phyloP scores from a whole-genome alignment of 2,113 vertebrate genomes.

The Sturnus vulgaris region DNA sequence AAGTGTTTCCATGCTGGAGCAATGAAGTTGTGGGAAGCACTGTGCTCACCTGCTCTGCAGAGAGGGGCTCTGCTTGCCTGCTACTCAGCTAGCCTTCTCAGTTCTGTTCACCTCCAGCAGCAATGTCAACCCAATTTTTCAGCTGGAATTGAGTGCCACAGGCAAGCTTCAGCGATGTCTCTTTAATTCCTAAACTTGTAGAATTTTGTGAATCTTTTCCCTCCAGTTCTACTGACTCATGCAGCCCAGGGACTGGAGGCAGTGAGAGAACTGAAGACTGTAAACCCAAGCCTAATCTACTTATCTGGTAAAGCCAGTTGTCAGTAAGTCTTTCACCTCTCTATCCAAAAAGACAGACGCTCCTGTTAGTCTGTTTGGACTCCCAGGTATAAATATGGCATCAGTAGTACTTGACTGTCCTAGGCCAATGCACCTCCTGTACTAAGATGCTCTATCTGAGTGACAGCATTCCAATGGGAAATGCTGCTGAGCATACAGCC shows the following conservation, averaged over 20 bases:
- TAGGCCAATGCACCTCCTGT: neutral
- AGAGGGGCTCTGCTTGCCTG: neutral
- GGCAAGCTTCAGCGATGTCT: constrained; percentile 41
- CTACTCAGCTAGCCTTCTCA: neutral
- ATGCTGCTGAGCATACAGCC: neutral
- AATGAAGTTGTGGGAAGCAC: neutral
- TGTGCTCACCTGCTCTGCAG: neutral
- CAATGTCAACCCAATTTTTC: constrained; percentile 52
- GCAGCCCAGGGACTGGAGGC: neutral
- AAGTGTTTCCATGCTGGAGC: neutral
- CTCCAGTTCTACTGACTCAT: constrained; percentile 44
- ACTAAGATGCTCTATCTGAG: neutral
- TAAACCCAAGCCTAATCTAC: neutral
- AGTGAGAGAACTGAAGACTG: neutral
- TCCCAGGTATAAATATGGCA: neutral
- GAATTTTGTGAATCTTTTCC: constrained; percentile 25
- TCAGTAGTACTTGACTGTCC: neutral
- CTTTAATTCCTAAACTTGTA: constrained; percentile 49
- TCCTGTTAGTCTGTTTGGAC: neutral
- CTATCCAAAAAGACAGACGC: neutral
- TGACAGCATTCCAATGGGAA: neutral
- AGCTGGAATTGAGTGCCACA: constrained; percentile 31
- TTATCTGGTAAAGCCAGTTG: neutral
- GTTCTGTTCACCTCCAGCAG: constrained; percentile 16
- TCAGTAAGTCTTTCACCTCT: neutral